These are phyloP conservation scores for Lycia hirtaria DNA, from an alignment of 2,888 invertebrate genomes.

Conservation along the genomic window DNA sequence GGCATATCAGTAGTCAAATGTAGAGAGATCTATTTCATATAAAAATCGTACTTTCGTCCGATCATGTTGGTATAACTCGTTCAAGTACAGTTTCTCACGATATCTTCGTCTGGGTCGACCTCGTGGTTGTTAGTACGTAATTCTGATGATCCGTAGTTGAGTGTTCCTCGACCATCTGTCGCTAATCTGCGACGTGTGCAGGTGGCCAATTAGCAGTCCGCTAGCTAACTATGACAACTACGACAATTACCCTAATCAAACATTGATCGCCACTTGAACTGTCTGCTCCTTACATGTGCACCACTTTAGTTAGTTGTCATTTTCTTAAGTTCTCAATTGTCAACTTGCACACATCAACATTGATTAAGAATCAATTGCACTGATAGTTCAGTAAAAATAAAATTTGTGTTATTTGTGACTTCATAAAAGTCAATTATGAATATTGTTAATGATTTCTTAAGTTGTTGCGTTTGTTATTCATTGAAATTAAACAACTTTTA, in stretches of 20 bases:
- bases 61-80: not conserved
- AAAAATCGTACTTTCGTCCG: not conserved
- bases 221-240: conserved; percentile 39
- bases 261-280: conserved; percentile 60
- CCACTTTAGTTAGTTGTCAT: conserved; percentile 27
- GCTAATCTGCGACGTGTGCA: conserved; percentile 35
- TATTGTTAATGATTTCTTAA: not conserved
- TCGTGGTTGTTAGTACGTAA: not conserved
- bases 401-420: too few relatives aligned
- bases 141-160: not conserved
- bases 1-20: too few relatives aligned
- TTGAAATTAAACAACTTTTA: too few relatives aligned
- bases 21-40: too few relatives aligned
- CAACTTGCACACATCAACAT: conserved; percentile 26
- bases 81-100: not conserved
- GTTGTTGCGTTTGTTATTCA: too few relatives aligned
- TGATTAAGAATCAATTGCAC: conserved; percentile 25
- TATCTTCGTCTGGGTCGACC: not conserved
- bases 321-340: conserved; percentile 24
- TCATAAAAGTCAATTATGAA: too few relatives aligned
- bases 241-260: conserved; percentile 60
- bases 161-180: conserved; percentile 5
- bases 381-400: too few relatives aligned
- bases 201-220: conserved; percentile 41
- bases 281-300: conserved; percentile 42